These are phyloP conservation scores for Turnix velox DNA, from an alignment of 2,113 vertebrate species.

Conservation along the genomic window DNA sequence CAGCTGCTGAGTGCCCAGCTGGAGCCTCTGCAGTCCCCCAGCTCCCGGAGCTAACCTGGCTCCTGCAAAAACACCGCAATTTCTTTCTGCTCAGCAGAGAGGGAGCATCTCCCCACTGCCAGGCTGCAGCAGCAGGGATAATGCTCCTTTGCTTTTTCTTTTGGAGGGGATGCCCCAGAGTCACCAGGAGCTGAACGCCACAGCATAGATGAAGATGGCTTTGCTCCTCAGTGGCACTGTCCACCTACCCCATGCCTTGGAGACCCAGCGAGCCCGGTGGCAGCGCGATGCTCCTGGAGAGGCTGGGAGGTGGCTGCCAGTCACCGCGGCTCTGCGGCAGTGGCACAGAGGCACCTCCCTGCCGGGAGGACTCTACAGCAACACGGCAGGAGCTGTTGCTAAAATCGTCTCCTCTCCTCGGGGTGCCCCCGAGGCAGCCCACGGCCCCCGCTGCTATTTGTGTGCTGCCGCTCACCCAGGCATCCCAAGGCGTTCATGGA, in stretches of 20 bases:
- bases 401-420: background rate
- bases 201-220: background rate
- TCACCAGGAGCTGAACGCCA: background rate
- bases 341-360: background rate
- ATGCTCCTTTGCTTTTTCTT: background rate
- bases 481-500: background rate
- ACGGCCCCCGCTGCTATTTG: background rate
- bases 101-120: background rate
- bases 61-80: background rate
- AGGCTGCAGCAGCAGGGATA: background rate
- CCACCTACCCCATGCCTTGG: background rate
- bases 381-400: background rate
- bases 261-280: background rate
- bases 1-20: background rate
- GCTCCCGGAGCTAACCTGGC: background rate
- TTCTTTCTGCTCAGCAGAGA: background rate
- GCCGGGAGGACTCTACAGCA: background rate
- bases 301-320: background rate
- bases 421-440: background rate
- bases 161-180: too few relatives aligned
- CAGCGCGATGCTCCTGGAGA: background rate
- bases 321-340: background rate
- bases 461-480: background rate
- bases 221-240: background rate
- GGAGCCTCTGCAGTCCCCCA: background rate